These are phyloP conservation scores for Eupsittula cactorum DNA, from an alignment of 2,113 vertebrate genomes.

Conservation along the genomic window DNA sequence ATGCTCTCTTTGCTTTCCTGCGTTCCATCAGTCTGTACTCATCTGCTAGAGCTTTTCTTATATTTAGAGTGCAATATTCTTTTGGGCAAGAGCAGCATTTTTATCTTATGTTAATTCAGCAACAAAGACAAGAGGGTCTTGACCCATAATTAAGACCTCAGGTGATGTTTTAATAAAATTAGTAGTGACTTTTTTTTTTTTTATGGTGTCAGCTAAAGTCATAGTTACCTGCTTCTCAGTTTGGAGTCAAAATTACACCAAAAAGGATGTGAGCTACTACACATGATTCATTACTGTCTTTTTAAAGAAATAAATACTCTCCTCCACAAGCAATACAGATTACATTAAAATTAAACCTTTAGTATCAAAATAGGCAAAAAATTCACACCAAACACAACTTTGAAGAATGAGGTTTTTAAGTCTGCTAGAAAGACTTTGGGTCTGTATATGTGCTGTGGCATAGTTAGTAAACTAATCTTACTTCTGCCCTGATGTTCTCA, in stretches of 20 bases:
- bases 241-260: not conserved
- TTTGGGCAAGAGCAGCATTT: not conserved
- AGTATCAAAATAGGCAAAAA: not conserved
- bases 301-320: not conserved
- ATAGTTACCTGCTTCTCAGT: not conserved
- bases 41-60: slow-evolving; percentile 7
- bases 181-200: not conserved
- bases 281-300: not conserved
- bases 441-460: not conserved
- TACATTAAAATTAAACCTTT: not conserved
- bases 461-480: not conserved
- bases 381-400: not conserved
- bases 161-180: not conserved
- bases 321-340: not conserved
- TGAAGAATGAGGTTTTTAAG: not conserved
- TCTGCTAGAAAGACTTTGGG: not conserved
- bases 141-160: not conserved
- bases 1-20: not conserved
- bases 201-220: not conserved
- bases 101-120: not conserved
- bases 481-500: not conserved
- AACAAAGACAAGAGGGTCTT: not conserved
- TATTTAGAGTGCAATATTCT: not conserved
- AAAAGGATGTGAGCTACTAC: not conserved
- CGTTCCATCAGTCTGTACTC: not conserved